These are phyloP conservation scores for Bombus difficillimus DNA, from an alignment of 1,140 invertebrate species.

Conservation along the genomic window DNA sequence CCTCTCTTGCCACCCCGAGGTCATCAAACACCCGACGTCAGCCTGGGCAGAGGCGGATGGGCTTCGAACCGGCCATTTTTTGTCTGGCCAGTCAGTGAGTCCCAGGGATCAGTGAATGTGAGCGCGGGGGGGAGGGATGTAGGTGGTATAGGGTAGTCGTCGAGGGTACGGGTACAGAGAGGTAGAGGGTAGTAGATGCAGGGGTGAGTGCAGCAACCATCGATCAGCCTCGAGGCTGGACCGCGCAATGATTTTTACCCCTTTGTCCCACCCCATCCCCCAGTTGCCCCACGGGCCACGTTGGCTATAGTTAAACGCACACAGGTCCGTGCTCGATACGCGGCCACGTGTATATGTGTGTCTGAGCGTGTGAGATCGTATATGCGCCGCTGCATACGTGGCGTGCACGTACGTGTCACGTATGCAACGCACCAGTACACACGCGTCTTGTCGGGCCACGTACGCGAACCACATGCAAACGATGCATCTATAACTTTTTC, in stretches of 20 bases:
- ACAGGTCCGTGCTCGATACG: constrained; percentile 47
- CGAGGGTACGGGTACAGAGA: constrained; percentile 60
- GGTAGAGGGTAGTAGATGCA: constrained; percentile 74
- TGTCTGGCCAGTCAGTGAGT: constrained; percentile 83
- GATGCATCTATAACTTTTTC: constrained; percentile 71
- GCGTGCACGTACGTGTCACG: constrained; percentile 63
- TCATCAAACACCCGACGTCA: constrained; percentile 82
- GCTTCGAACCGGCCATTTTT: constrained; percentile 82
- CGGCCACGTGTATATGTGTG: constrained; percentile 22
- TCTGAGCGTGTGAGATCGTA: neutral
- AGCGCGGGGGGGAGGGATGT: constrained; percentile 49
- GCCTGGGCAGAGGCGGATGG: constrained; percentile 77
- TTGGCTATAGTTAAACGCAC: constrained; percentile 63
- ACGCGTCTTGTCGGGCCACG: constrained; percentile 46
- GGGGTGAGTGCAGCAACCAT: constrained; percentile 79
- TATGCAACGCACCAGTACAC: constrained; percentile 66
- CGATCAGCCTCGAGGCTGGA: constrained; percentile 83
- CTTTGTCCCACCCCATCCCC: constrained; percentile 78
- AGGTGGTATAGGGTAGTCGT: constrained; percentile 51
- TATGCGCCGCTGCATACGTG: constrained; percentile 43
- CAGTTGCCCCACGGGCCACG: constrained; percentile 76
- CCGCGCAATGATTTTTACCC: constrained; percentile 84
- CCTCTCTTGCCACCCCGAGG: constrained; percentile 78
- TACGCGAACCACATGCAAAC: constrained; percentile 53
- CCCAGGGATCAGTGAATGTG: constrained; percentile 82